phyloP scores from a whole-genome alignment of 2,113 vertebrate genomes.

The Gadus macrocephalus region DNA sequence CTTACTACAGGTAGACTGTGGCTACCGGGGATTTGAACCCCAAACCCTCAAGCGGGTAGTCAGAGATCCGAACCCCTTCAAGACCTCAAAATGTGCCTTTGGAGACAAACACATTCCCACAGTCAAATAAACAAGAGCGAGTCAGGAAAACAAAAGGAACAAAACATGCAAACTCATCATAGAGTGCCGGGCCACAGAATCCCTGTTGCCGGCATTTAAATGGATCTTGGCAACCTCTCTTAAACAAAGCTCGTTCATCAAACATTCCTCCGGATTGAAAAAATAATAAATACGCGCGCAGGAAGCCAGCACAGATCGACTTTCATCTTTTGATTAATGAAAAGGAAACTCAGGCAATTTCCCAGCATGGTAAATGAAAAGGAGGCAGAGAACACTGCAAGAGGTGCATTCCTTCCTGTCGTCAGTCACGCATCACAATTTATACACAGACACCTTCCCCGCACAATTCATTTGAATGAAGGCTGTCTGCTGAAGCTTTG shows the following conservation, averaged over 20 bases:
- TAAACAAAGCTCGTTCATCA: slow-evolving; percentile 74
- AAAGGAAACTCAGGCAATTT: slow-evolving; percentile 75
- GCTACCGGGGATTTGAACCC: too few species aligned
- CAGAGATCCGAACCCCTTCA: slow-evolving; percentile 39
- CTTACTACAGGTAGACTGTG: too few species aligned
- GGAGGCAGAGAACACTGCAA: slow-evolving; percentile 42
- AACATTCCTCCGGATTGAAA: slow-evolving; percentile 48
- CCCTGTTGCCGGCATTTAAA: slow-evolving; percentile 63
- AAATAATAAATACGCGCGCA: slow-evolving; percentile 20
- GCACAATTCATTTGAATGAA: slow-evolving; percentile 52
- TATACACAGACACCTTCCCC: slow-evolving; percentile 62
- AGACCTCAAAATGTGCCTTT: slow-evolving; percentile 6
- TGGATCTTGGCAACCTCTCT: slow-evolving; percentile 62
- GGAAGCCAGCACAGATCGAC: slow-evolving; percentile 48
- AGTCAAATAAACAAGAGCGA: slow-evolving; percentile 17
- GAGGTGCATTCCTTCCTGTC: slow-evolving; percentile 61
- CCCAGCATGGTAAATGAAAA: slow-evolving; percentile 53
- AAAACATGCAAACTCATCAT: slow-evolving; percentile 63
- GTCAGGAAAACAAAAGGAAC: neutral
- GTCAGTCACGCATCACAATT: slow-evolving; percentile 66
- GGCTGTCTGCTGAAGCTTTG: slow-evolving; percentile 35
- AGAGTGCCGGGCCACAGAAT: slow-evolving; percentile 49
- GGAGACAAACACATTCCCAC: slow-evolving; percentile 46
- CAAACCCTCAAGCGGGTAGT: too few species aligned
- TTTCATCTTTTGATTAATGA: slow-evolving; percentile 76